phyloP scores from a whole-genome alignment of 2,797 vertebrate species.

The Gymnothorax reevesii region DNA sequence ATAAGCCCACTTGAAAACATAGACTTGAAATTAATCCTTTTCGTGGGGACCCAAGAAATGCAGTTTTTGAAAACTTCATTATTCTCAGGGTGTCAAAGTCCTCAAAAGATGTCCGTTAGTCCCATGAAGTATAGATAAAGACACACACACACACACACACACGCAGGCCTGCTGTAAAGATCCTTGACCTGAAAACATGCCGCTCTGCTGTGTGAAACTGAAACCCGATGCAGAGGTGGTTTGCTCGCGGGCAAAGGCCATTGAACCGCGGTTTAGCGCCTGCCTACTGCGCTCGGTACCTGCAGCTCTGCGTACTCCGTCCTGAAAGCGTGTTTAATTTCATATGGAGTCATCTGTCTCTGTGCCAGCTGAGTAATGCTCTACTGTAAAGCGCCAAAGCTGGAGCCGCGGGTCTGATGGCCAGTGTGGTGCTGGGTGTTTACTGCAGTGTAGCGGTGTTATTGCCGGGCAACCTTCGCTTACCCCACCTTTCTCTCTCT shows the following conservation, averaged over 20 bases:
- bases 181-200: slow-evolving; percentile 7
- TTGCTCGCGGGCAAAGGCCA: neutral
- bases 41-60: too few species aligned
- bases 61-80: too few species aligned
- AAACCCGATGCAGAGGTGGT: neutral
- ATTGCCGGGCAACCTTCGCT: neutral
- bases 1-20: too few species aligned
- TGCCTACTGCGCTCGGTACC: neutral
- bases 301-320: neutral
- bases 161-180: neutral
- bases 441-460: neutral
- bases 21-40: too few species aligned
- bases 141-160: neutral
- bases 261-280: neutral
- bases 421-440: too few species aligned
- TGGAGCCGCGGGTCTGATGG: neutral
- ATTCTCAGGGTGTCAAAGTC: too few species aligned
- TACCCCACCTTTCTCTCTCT: neutral
- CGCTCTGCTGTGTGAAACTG: neutral
- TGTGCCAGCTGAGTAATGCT: neutral
- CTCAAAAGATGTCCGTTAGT: too few species aligned
- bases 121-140: too few species aligned
- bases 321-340: neutral
- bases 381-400: neutral
- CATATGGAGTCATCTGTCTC: neutral